These are phyloP conservation scores for Sylvia borin DNA, from an alignment of 2,797 vertebrate species.

Conservation along the genomic window DNA sequence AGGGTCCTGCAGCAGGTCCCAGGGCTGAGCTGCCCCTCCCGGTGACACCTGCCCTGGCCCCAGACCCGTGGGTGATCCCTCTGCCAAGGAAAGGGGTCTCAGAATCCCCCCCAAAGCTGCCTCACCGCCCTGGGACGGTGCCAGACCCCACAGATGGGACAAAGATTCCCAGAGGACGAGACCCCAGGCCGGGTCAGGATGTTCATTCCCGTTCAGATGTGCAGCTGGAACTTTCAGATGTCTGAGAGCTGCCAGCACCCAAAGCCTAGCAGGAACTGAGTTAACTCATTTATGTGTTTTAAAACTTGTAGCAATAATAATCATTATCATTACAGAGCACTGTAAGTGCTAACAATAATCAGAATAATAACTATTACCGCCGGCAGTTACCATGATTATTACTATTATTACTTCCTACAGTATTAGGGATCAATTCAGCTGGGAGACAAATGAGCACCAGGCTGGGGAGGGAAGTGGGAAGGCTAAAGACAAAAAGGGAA, in stretches of 20 bases:
- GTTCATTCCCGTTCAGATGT: rapidly evolving
- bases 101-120: neutral
- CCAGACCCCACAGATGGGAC: rapidly evolving
- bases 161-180: too few species aligned
- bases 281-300: neutral
- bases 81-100: neutral
- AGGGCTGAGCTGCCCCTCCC: neutral
- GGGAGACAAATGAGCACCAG: neutral
- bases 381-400: slow-evolving; percentile 28
- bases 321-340: neutral
- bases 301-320: neutral
- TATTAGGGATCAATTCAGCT: slow-evolving; percentile 12
- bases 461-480: neutral
- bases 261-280: neutral
- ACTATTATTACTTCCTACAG: slow-evolving; percentile 27
- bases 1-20: neutral
- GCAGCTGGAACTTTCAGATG: neutral
- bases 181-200: neutral
- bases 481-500: slow-evolving; percentile 29
- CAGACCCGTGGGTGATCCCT: rapidly evolving
- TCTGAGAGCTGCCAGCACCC: neutral
- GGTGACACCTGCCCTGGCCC: neutral
- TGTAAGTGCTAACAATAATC: slow-evolving; percentile 3
- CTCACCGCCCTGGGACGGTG: neutral
- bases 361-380: slow-evolving; percentile 26